These are phyloP conservation scores for Alloscopus bannaensis DNA, from an alignment of 2,888 invertebrate genomes.

Conservation along the genomic window DNA sequence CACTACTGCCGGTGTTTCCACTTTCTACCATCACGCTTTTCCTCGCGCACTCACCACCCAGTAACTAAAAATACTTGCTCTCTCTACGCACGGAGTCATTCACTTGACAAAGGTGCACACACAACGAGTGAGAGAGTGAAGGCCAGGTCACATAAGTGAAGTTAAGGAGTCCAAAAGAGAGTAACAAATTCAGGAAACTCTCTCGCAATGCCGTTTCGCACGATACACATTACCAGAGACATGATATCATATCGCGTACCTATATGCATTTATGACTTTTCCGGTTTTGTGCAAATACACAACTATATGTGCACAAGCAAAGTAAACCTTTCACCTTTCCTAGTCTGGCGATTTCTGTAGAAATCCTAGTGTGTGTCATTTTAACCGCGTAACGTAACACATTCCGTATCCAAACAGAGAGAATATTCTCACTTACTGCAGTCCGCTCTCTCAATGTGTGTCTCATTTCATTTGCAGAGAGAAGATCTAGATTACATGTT, in stretches of 20 bases:
- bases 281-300: no score
- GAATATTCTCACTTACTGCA: no score
- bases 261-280: slow-evolving; percentile 40
- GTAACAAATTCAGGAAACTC: background rate
- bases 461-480: slow-evolving; percentile 22
- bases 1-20: background rate
- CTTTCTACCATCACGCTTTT: background rate
- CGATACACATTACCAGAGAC: no score
- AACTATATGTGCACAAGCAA: no score
- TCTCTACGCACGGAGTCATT: slow-evolving; percentile 1
- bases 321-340: slow-evolving; percentile 51
- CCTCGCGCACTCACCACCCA: no score
- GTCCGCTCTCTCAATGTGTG: slow-evolving; percentile 8
- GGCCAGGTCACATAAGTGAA: background rate
- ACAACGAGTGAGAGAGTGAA: background rate
- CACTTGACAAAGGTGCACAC: background rate
- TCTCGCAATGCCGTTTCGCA: background rate
- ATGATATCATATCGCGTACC: slow-evolving; percentile 12
- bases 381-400: no score
- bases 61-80: no score
- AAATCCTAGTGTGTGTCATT: no score
- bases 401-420: no score
- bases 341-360: no score
- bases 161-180: background rate
- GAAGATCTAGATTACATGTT: slow-evolving; percentile 25